These are phyloP conservation scores for Aptenodytes patagonicus DNA, from an alignment of 2,113 vertebrate genomes.

Conservation along the genomic window DNA sequence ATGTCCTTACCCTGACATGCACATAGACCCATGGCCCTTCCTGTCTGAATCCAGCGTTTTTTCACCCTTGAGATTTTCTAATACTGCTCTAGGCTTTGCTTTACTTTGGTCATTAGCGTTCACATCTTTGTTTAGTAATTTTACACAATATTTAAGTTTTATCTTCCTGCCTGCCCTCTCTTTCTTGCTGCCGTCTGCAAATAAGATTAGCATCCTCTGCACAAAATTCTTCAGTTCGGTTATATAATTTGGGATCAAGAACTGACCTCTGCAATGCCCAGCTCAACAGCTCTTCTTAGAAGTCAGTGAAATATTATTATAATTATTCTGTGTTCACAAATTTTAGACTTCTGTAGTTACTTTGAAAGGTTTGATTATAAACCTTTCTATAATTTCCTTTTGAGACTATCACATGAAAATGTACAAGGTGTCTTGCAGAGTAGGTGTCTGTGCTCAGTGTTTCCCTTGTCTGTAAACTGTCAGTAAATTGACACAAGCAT, in stretches of 20 bases:
- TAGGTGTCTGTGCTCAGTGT: not conserved
- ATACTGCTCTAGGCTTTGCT: not conserved
- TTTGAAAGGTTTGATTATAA: not conserved
- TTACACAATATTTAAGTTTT: not conserved
- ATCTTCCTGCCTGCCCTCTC: not conserved
- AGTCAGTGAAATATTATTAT: not conserved
- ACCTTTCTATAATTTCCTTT: not conserved
- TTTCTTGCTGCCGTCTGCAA: not conserved
- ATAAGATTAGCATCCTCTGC: not conserved
- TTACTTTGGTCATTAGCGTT: not conserved
- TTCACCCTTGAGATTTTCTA: not conserved
- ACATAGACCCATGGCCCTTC: not conserved
- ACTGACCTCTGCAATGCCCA: not conserved
- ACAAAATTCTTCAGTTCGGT: not conserved
- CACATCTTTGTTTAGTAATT: not conserved
- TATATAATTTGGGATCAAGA: not conserved
- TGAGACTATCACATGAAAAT: not conserved
- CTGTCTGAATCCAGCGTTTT: not conserved
- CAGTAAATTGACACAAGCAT: conserved; percentile 12
- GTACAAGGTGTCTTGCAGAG: not conserved
- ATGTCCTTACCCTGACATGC: not conserved
- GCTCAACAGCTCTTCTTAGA: not conserved
- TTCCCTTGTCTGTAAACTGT: not conserved
- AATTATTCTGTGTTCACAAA: not conserved
- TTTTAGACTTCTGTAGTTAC: not conserved